phyloP scores from a whole-genome alignment of 2,888 invertebrate genomes.

The Athalia rosae region DNA sequence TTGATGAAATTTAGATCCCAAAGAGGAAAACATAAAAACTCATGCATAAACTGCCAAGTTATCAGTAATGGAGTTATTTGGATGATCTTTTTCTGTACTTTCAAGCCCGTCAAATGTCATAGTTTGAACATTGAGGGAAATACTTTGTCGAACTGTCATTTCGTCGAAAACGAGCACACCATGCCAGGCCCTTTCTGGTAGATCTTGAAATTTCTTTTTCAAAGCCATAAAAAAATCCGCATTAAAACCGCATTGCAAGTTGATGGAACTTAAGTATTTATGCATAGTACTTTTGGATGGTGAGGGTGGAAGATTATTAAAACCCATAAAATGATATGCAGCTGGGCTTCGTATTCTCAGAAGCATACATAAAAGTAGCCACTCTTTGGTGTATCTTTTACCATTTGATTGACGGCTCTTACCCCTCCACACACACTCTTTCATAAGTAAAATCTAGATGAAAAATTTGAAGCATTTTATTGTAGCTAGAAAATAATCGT shows the following conservation, averaged over 20 bases:
- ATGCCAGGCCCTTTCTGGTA: constrained; percentile 19
- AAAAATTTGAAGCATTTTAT: constrained; percentile 8
- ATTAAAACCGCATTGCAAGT: constrained; percentile 4
- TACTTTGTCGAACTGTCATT: constrained; percentile 50
- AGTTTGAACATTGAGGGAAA: constrained; percentile 47
- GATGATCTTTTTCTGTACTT: constrained; percentile 33
- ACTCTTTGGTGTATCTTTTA: constrained; percentile 11
- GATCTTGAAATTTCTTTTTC: constrained; percentile 6
- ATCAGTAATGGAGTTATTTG: constrained; percentile 28
- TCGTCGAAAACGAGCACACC: constrained; percentile 49
- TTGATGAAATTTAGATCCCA: constrained; percentile 52
- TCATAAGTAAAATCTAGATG: constrained; percentile 13
- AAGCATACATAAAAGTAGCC: constrained; percentile 17
- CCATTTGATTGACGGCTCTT: neutral
- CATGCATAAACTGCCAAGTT: constrained; percentile 51
- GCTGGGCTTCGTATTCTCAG: constrained; percentile 23
- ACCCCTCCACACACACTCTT: constrained; percentile 4
- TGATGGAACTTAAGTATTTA: constrained; percentile 5
- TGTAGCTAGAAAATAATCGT: too few species aligned
- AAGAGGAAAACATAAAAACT: constrained; percentile 52
- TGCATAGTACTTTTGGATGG: constrained; percentile 3
- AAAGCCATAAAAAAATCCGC: constrained; percentile 5
- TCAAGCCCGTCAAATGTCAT: constrained; percentile 47
- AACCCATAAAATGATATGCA: constrained; percentile 13
- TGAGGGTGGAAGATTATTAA: too few species aligned